Evolutionary conservation across 2,888 invertebrate genomes (phyloP), one percentile per base, ranked within the genome.

Genomic region (Sphaeridia pumilis): DNA sequence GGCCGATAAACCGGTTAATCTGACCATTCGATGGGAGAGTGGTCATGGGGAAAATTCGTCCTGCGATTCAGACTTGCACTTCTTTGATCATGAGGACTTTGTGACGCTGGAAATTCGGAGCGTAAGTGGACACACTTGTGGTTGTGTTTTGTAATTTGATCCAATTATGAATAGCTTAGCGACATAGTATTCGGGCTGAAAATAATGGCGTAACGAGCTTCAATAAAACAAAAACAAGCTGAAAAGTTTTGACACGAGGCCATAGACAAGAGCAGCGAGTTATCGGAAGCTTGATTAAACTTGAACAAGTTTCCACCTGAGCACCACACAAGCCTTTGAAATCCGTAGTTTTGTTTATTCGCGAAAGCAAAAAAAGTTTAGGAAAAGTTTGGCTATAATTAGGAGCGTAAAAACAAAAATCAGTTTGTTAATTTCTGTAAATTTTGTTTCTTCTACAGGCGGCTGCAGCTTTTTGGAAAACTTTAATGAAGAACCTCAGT

Each of bases 11-110:
- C n/a, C 25, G 2, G 28, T 42, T 24, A 4, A 24, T 20, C 21
- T 49, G 12, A 22, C 35, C 4, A 28, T 63, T 20, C 38, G 58
- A 3, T 63, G 60, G 60, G 47, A 55, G 22, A 59, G 60, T 46
- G 55, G 58, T n/a, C 52, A 57, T 1, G 60, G 60, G 1, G 21
- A 21, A 4, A 59, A 60, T 52, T 57, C 62, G 2, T 56, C 57
- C 12, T 63, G 62, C 35, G 49, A 58, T 21, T 59, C 34, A 42
- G 55, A 58, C 22, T 38, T 63, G 7, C 56, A 48, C 27, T 55
- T 55, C 43, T 55, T 60, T 48, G 52, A 44, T 14, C 31, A 60
- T 12, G 57, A 57, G n/a, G 56, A 56, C 12, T 46, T 31, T 12
- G 17, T 7, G 4, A 5, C 24, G 5, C 20, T 4, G 5, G 52